These are phyloP conservation scores for Propithecus deckenii DNA, from an alignment of 2,797 vertebrate genomes.

Conservation along the genomic window DNA sequence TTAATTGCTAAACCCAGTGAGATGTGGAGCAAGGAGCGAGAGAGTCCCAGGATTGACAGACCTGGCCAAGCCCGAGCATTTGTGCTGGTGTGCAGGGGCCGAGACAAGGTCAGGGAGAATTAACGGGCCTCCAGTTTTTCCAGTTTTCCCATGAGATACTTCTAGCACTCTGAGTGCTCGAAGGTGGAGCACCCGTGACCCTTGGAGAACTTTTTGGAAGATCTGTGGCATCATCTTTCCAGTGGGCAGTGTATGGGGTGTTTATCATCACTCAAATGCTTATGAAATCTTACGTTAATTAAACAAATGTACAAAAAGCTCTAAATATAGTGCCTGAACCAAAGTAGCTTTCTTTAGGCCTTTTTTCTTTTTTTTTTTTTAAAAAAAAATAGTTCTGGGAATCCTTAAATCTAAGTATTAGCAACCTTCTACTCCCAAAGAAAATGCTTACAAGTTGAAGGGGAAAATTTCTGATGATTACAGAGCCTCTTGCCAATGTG, in stretches of 20 bases:
- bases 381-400: background rate
- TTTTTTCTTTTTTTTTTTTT: background rate
- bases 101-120: background rate
- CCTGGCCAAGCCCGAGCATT: background rate
- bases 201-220: background rate
- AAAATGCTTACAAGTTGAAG: slow-evolving; percentile 17
- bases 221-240: background rate
- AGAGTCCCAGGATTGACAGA: background rate
- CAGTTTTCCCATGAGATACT: background rate
- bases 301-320: background rate
- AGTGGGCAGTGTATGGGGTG: background rate
- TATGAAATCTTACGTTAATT: slow-evolving; percentile 58
- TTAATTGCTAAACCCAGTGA: background rate
- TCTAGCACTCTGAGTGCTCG: background rate
- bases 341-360: background rate
- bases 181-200: background rate
- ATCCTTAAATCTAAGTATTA: slow-evolving; percentile 3
- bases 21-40: background rate
- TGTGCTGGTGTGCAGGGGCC: background rate
- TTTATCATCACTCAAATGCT: background rate
- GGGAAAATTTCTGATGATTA: slow-evolving; percentile 38
- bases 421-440: background rate
- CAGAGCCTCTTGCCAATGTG: background rate
- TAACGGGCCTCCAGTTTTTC: accelerated
- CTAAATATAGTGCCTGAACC: background rate